Evolutionary conservation across 2,888 invertebrate genomes (phyloP).

Genomic region (Galerucella calmariensis): DNA sequence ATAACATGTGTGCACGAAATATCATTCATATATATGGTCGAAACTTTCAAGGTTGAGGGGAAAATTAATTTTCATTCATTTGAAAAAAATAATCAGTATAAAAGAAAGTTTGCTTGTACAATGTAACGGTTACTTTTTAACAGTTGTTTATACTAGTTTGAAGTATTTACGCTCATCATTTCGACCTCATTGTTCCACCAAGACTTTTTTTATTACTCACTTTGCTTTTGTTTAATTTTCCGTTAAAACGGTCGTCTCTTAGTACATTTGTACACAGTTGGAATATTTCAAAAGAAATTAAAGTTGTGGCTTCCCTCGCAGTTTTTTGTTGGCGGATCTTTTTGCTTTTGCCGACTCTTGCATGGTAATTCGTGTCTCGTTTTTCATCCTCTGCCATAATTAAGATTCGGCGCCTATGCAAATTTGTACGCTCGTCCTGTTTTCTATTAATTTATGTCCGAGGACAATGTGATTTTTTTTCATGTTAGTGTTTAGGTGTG

Average conservation of each 20-base stretch:
- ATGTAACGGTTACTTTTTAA: no score
- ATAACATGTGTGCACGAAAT: not conserved
- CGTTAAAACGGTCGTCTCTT: not conserved
- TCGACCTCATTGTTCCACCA: no score
- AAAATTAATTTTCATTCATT: no score
- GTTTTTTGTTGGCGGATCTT: constrained; percentile 18
- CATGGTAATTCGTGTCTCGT: constrained; percentile 16
- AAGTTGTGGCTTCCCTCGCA: constrained; percentile 12
- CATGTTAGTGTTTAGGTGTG: not conserved
- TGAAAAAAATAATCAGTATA: no score
- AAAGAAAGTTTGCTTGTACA: no score
- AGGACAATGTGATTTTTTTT: not conserved
- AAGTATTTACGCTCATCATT: no score
- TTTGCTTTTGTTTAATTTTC: constrained; percentile 3
- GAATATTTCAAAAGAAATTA: constrained; percentile 25
- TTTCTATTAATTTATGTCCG: constrained; percentile 45
- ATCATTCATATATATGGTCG: not conserved
- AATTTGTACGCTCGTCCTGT: constrained; percentile 42
- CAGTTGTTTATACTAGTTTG: no score
- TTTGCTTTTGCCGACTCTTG: constrained; percentile 9
- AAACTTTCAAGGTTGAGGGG: no score
- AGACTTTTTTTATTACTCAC: no score
- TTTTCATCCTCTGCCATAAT: constrained; percentile 39
- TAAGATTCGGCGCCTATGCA: constrained; percentile 50
- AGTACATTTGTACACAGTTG: constrained; percentile 11